phyloP scores from a whole-genome alignment of 2,797 vertebrate species.

The Pangasius macronema region DNA sequence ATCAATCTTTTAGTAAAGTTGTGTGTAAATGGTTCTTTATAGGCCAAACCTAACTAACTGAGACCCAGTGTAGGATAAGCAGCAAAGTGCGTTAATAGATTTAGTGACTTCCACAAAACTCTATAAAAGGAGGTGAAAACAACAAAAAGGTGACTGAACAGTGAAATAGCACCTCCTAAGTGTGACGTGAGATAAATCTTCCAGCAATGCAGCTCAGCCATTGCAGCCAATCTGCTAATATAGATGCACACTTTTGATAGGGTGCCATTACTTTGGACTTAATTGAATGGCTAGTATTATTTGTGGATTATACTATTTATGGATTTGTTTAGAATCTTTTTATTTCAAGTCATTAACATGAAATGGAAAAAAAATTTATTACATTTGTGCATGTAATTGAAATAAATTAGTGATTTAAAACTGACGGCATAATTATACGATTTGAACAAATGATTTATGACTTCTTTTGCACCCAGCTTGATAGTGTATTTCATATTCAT shows the following conservation, averaged over 20 bases:
- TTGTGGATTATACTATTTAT: neutral
- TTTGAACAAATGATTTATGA: neutral
- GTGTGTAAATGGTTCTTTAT: neutral
- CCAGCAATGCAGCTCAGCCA: neutral
- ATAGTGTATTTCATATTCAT: neutral
- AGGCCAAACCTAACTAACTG: too few relatives aligned
- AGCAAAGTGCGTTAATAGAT: neutral
- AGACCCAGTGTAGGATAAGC: too few relatives aligned
- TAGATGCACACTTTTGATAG: too few relatives aligned
- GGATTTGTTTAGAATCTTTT: neutral
- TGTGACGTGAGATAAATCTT: neutral
- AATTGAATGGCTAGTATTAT: neutral
- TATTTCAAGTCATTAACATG: neutral
- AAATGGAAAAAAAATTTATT: neutral
- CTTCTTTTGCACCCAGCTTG: neutral
- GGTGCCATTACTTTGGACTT: neutral
- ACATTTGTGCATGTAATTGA: neutral
- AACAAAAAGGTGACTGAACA: neutral
- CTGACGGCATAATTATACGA: neutral
- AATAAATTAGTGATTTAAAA: neutral
- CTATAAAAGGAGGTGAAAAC: neutral
- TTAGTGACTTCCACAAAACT: neutral
- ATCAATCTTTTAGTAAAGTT: too few relatives aligned
- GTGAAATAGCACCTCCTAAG: neutral
- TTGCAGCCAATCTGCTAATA: neutral